Conservation (phyloP, 2,797 vertebrate genomes). For the Malurus splendens region DNA sequence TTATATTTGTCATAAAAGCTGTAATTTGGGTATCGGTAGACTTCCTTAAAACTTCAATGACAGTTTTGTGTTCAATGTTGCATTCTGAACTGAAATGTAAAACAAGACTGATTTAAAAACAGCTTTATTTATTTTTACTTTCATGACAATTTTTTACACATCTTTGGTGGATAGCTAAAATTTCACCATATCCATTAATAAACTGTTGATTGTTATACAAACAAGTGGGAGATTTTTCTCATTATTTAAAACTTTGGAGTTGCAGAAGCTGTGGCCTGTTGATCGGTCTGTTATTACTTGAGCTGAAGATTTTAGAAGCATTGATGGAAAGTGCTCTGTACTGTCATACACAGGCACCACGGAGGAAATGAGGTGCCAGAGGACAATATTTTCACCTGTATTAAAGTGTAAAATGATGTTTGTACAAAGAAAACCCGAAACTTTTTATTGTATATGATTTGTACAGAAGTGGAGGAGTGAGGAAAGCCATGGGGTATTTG, state of each 20-base stretch:
- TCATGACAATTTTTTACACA: conserved; percentile 70
- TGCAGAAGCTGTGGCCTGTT: conserved; percentile 23
- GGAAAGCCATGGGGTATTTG: neutral
- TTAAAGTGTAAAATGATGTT: conserved; percentile 63
- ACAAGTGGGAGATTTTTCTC: conserved; percentile 47
- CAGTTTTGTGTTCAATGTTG: conserved; percentile 62
- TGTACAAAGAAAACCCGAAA: conserved; percentile 35
- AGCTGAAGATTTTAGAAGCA: conserved; percentile 22
- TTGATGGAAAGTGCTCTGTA: conserved; percentile 15
- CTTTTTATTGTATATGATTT: conserved; percentile 50
- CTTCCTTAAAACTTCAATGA: conserved; percentile 62
- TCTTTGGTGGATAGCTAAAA: conserved; percentile 68
- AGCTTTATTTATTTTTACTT: conserved; percentile 84
- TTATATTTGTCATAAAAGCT: conserved; percentile 60
- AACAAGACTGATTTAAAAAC: conserved; percentile 70
- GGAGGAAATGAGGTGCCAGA: conserved; percentile 59
- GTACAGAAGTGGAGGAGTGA: conserved; percentile 40
- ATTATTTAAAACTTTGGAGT: conserved; percentile 48
- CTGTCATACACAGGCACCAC: conserved; percentile 27
- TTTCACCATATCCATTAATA: conserved; percentile 74
- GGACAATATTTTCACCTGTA: conserved; percentile 65
- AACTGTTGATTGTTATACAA: conserved; percentile 70
- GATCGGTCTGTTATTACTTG: neutral
- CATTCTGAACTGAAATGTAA: conserved; percentile 69
- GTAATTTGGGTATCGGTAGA: conserved; percentile 60